Evolutionary conservation across 2,888 invertebrate species (phyloP).

Genomic region (Dynastes maya): DNA sequence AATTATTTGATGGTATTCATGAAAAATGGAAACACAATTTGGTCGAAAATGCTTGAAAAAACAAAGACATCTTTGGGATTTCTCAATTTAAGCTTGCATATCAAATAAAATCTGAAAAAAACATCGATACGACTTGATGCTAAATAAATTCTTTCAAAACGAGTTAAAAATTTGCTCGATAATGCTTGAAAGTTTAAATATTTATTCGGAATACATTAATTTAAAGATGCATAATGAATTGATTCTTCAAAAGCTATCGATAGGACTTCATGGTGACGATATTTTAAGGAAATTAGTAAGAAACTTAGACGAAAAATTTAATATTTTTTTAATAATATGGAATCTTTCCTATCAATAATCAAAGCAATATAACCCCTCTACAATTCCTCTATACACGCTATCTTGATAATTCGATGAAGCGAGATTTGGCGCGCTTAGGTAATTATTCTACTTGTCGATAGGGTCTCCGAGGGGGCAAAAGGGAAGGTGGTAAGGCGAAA

Average conservation of each 20-base stretch:
- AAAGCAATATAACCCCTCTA: no score
- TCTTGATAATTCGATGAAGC: constrained; percentile 11
- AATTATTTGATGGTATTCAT: no score
- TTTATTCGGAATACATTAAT: neutral
- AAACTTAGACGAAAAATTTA: no score
- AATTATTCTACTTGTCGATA: neutral
- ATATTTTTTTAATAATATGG: no score
- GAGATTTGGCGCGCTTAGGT: neutral
- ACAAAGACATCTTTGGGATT: neutral
- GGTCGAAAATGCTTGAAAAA: neutral
- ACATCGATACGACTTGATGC: no score
- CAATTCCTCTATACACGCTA: neutral
- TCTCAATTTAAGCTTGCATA: no score
- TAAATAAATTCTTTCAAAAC: neutral
- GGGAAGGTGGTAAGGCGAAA: neutral
- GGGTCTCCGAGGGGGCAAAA: neutral
- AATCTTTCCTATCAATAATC: no score
- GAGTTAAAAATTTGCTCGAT: neutral
- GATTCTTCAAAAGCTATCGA: neutral
- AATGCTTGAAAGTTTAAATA: neutral
- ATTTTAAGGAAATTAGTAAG: no score
- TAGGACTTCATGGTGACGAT: neutral
- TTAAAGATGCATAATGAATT: no score
- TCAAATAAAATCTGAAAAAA: no score
- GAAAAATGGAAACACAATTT: no score